phyloP scores from a whole-genome alignment of 92 coral and sea anemone species.

The Nematostella vectensis region DNA sequence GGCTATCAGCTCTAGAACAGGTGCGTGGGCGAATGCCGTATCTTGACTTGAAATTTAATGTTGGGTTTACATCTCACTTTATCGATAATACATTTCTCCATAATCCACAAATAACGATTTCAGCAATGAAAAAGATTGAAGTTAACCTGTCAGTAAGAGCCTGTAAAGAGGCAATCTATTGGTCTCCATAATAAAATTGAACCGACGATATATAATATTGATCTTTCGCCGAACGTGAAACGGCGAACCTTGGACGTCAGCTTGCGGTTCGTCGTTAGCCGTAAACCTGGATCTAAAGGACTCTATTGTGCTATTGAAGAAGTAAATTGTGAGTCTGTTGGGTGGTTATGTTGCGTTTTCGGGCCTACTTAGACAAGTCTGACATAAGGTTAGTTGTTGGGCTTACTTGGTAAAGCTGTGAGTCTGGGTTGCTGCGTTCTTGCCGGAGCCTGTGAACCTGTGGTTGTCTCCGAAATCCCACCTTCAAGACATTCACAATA shows the following conservation, averaged over 20 bases:
- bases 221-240: constrained; percentile 32
- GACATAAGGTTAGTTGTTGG: no score
- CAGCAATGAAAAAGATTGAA: no score
- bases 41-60: neutral
- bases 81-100: no score
- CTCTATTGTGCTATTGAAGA: no score
- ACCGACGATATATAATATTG: constrained; percentile 12
- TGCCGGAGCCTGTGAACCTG: constrained; percentile 4
- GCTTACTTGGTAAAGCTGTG: constrained; percentile 30
- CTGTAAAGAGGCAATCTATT: constrained; percentile 38
- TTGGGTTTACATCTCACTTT: neutral
- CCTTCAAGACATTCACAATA: constrained; percentile 2
- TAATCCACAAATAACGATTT: no score
- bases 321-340: no score
- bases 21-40: neutral
- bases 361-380: no score
- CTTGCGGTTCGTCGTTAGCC: neutral
- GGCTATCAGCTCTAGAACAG: constrained; percentile 3
- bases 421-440: neutral
- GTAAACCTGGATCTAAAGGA: constrained; percentile 1
- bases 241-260: constrained; percentile 28
- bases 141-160: constrained; percentile 44
- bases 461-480: constrained; percentile 49
- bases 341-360: no score
- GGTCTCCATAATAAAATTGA: constrained; percentile 9